Percentiles rank a stretch among this genome's conserved stretches.
phyloP scores from a whole-genome alignment of 1,140 invertebrate species.

The Drosophila willistoni region DNA sequence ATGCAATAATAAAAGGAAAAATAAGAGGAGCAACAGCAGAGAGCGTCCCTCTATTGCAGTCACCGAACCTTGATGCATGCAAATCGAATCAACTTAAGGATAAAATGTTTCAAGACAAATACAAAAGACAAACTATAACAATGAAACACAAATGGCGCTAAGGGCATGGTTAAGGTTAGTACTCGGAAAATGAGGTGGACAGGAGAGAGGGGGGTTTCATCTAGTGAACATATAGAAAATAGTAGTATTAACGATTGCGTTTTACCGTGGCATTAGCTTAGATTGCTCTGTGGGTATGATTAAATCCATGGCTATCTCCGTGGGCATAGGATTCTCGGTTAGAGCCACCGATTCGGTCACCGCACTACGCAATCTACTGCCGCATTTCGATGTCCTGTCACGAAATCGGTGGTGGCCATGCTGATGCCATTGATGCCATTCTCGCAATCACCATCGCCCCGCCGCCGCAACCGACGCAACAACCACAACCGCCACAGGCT shows the following conservation, averaged over 20 bases:
- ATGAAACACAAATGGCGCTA: not conserved
- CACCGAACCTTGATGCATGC: slow-evolving; percentile 50
- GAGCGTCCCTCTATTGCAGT: not conserved
- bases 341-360: slow-evolving; percentile 75
- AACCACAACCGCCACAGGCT: slow-evolving; percentile 59
- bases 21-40: slow-evolving; percentile 31
- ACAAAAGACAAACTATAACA: slow-evolving; percentile 15
- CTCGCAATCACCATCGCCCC: slow-evolving; percentile 40
- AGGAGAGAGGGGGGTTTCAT: slow-evolving; percentile 2
- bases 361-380: slow-evolving; percentile 62
- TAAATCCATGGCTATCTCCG: slow-evolving; percentile 34
- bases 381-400: slow-evolving; percentile 42
- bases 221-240: not conserved
- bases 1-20: slow-evolving; percentile 24
- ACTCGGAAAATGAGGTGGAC: slow-evolving; percentile 3
- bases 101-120: slow-evolving; percentile 9
- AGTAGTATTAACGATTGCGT: not conserved
- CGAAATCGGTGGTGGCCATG: slow-evolving; percentile 57
- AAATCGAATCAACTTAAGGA: slow-evolving; percentile 49
- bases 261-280: slow-evolving; percentile 78
- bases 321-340: slow-evolving; percentile 76
- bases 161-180: not conserved
- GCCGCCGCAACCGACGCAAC: slow-evolving; percentile 31
- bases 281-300: slow-evolving; percentile 69
- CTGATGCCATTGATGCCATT: slow-evolving; percentile 38